Conservation (phyloP, 2,113 vertebrate species). For the Rhadina sibilatrix region DNA sequence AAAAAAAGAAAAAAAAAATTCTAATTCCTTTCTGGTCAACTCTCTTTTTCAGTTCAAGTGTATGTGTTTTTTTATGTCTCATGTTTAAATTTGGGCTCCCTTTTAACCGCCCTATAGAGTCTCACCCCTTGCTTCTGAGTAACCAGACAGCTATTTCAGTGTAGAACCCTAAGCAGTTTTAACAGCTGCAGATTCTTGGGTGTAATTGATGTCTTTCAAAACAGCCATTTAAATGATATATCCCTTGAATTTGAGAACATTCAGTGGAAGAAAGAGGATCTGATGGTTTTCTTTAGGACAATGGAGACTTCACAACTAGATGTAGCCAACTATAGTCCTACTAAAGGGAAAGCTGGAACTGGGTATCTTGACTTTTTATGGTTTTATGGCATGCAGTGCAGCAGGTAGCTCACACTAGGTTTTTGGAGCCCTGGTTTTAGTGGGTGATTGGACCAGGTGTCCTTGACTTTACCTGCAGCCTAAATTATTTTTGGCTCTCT, state of each 20-base stretch:
- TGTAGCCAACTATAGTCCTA: neutral
- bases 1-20: neutral
- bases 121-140: neutral
- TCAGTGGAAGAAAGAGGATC: neutral
- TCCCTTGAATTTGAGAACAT: neutral
- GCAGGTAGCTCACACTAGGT: neutral
- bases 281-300: neutral
- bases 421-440: neutral
- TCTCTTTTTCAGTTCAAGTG: neutral
- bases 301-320: neutral
- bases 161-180: neutral
- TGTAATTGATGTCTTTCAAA: constrained; percentile 13
- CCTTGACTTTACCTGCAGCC: neutral
- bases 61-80: neutral
- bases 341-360: neutral
- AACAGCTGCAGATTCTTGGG: constrained; percentile 50
- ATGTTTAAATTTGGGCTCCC: neutral
- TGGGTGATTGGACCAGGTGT: neutral
- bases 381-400: neutral
- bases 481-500: neutral
- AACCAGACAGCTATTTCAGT: constrained; percentile 40
- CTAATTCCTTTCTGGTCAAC: neutral
- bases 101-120: neutral
- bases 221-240: neutral
- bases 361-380: neutral